Percentiles rank a stretch among this genome's conserved stretches.
Conservation (phyloP, 2,113 vertebrate genomes). For the Azemiops feae region DNA sequence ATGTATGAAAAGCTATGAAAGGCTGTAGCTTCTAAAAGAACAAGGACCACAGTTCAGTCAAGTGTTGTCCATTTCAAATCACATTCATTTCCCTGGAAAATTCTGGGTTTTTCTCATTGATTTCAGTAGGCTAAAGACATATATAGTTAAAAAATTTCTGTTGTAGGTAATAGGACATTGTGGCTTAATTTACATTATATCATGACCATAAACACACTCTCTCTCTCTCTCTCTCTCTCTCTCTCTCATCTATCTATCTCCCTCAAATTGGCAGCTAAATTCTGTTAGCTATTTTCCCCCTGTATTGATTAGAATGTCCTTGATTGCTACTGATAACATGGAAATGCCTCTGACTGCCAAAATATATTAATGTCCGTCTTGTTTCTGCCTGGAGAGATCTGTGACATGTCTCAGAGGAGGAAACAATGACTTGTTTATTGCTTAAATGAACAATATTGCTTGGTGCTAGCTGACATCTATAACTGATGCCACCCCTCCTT, state of each 20-base stretch:
- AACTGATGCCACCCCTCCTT: not conserved
- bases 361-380: not conserved
- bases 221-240: no score
- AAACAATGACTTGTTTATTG: conserved; percentile 18
- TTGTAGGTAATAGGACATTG: not conserved
- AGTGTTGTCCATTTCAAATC: not conserved
- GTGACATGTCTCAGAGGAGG: not conserved
- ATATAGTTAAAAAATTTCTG: not conserved
- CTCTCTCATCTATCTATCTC: not conserved
- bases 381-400: not conserved
- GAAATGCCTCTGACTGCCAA: not conserved
- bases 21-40: not conserved
- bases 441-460: conserved; percentile 25
- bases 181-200: not conserved
- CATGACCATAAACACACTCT: not conserved
- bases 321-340: not conserved
- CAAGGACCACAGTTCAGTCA: not conserved
- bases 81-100: not conserved
- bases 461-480: conserved; percentile 17
- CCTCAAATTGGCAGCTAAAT: not conserved
- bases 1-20: not conserved
- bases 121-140: not conserved
- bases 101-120: not conserved
- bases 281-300: not conserved
- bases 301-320: not conserved